phyloP scores from a whole-genome alignment of 2,888 invertebrate species.

The Philaethria dido region DNA sequence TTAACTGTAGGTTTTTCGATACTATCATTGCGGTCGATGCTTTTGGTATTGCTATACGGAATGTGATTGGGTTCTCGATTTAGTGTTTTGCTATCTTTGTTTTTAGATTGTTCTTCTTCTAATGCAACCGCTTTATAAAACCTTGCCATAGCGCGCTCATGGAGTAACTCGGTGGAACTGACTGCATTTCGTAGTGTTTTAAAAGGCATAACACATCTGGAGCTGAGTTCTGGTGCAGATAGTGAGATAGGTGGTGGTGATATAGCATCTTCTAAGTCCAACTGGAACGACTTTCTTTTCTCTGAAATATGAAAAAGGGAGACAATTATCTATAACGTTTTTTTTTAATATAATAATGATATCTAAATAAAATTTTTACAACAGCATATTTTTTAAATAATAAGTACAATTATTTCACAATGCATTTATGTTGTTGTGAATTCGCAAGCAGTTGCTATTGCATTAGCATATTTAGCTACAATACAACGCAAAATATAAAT shows the following conservation, averaged over 20 bases:
- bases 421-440: no score
- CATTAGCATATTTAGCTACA: no score
- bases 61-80: conserved; percentile 62
- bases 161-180: conserved; percentile 92
- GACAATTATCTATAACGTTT: not conserved
- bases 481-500: not conserved
- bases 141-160: conserved; percentile 91
- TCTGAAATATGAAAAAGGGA: conserved; percentile 56
- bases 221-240: conserved; percentile 90
- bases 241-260: conserved; percentile 92
- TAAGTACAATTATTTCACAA: no score
- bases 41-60: conserved; percentile 59
- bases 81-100: conserved; percentile 52
- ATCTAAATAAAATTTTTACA: no score
- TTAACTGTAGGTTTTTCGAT: conserved; percentile 41
- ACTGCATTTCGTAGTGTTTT: conserved; percentile 88
- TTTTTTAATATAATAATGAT: not conserved
- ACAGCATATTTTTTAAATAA: no score
- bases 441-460: no score
- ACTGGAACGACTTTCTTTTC: conserved; percentile 84
- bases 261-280: conserved; percentile 86
- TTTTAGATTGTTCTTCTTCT: conserved; percentile 86
- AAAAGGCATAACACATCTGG: conserved; percentile 73
- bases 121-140: conserved; percentile 91
- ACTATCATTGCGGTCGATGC: conserved; percentile 46